Evolutionary conservation across 1,140 invertebrate species (phyloP).

Genomic region (Nylanderia fulva): DNA sequence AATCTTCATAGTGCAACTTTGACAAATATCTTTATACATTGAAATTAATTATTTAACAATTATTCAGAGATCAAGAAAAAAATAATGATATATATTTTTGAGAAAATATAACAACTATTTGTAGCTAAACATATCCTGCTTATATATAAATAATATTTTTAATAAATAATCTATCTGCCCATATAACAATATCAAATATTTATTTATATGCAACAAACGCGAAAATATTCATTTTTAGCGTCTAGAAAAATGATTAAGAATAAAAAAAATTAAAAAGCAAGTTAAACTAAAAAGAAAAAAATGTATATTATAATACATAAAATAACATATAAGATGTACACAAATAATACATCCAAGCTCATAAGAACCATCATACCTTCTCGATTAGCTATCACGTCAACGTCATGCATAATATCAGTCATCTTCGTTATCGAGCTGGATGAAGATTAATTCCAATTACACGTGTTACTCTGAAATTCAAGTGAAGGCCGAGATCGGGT

Average conservation of each 20-base stretch:
- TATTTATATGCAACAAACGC: not conserved
- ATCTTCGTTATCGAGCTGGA: constrained; percentile 65
- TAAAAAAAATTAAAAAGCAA: not conserved
- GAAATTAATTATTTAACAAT: constrained; percentile 20
- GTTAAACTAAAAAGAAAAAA: not conserved
- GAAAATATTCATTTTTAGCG: not conserved
- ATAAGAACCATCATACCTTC: not conserved
- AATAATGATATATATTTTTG: not conserved
- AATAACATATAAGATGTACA: not conserved
- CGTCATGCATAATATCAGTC: constrained; percentile 42
- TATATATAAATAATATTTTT: not conserved
- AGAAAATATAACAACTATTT: not conserved
- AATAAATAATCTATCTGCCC: not conserved
- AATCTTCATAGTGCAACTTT: constrained; percentile 21
- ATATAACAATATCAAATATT: constrained; percentile 2
- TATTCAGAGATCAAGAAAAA: not conserved
- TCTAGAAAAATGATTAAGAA: not conserved
- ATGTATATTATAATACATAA: not conserved
- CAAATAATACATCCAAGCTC: not conserved
- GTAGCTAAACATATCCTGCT: not conserved
- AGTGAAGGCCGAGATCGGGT: constrained; percentile 54
- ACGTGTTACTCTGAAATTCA: constrained; percentile 53
- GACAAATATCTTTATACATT: constrained; percentile 15
- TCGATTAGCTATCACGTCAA: constrained; percentile 2
- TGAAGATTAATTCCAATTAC: constrained; percentile 67